A percentile compares a stretch with the other conserved stretches of the same genome.
Conservation (phyloP, 2,113 vertebrate genomes). For the Eublepharis macularius region DNA sequence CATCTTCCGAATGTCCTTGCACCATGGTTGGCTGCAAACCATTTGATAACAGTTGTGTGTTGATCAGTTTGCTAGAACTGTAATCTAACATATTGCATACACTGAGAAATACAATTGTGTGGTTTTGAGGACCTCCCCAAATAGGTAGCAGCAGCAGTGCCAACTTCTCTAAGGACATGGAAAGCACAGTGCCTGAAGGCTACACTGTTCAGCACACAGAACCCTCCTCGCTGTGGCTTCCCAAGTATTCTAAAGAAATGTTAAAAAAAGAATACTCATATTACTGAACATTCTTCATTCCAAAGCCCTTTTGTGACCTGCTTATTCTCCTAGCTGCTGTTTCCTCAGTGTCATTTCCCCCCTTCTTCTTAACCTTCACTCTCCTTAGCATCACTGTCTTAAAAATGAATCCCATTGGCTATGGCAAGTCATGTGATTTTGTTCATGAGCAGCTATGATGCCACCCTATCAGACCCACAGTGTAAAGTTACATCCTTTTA, state of each 20-base stretch:
- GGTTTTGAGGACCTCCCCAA: background rate
- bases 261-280: no score
- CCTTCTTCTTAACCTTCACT: background rate
- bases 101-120: background rate
- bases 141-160: background rate
- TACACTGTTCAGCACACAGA: background rate
- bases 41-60: background rate
- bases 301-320: background rate
- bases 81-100: no score
- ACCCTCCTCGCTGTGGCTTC: background rate
- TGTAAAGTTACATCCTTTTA: no score
- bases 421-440: background rate
- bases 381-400: background rate
- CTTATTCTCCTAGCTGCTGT: background rate
- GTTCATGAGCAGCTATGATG: background rate
- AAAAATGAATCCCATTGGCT: background rate
- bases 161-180: background rate
- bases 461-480: background rate
- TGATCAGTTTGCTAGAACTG: background rate
- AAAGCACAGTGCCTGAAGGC: no score
- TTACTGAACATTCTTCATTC: no score
- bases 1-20: background rate
- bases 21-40: background rate
- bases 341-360: background rate
- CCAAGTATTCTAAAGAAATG: background rate